Evolutionary conservation across 2,888 invertebrate species (phyloP).

Genomic region (Nomada fucata): DNA sequence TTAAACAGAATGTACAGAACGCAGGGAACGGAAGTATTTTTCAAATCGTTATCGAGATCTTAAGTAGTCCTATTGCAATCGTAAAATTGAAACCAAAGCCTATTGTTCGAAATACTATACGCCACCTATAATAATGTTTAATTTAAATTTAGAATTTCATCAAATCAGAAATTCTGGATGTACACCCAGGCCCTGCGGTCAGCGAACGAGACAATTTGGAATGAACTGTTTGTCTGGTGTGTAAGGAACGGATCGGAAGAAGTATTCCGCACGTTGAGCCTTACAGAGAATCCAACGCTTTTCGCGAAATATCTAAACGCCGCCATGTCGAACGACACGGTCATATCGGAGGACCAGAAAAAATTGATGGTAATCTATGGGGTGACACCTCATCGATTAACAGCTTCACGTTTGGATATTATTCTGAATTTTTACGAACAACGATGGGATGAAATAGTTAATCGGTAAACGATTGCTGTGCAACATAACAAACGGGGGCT

Average conservation of each 20-base stretch:
- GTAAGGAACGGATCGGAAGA: not conserved
- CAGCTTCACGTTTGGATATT: not conserved
- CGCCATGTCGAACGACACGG: conserved; percentile 25
- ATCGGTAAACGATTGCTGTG: conserved; percentile 3
- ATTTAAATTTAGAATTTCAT: conserved; percentile 26
- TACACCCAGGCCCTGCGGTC: conserved; percentile 84
- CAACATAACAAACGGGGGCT: not conserved
- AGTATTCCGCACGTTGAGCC: conserved; percentile 76
- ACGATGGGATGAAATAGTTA: conserved; percentile 27
- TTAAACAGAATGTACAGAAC: too few relatives aligned
- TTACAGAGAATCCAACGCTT: conserved; percentile 83
- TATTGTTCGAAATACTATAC: too few relatives aligned
- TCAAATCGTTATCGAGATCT: too few relatives aligned
- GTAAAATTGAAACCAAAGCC: too few relatives aligned
- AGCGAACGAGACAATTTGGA: conserved; percentile 65
- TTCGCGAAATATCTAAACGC: conserved; percentile 71
- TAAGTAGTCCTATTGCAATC: too few relatives aligned
- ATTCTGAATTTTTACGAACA: conserved; percentile 7
- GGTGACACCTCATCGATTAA: not conserved
- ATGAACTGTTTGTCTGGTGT: conserved; percentile 20
- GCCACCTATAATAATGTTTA: too few relatives aligned
- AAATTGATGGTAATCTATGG: not conserved
- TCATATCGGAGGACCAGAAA: not conserved
- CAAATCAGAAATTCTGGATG: conserved; percentile 67
- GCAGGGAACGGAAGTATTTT: too few relatives aligned